Evolutionary conservation across 2,797 vertebrate species (phyloP).

Genomic region (Karalla daura): DNA sequence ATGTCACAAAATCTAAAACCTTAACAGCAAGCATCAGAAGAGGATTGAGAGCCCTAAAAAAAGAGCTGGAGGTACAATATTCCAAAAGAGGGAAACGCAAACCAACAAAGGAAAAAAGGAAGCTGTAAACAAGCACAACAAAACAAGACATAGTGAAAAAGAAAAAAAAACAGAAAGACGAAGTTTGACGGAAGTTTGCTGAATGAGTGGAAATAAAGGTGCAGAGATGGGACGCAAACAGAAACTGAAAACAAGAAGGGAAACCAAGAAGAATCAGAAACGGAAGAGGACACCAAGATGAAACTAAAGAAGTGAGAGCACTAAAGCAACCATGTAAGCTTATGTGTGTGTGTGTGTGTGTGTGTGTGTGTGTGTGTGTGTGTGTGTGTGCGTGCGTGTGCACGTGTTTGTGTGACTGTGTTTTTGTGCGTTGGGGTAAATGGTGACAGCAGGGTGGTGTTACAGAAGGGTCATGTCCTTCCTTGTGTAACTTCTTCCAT

Average conservation of each 20-base stretch:
- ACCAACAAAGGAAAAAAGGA: not conserved
- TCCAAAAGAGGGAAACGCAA: not conserved
- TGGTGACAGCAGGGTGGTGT: constrained; percentile 9
- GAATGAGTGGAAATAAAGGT: not conserved
- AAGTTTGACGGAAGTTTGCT: too few species aligned
- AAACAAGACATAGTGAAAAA: not conserved
- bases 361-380: constrained; percentile 16
- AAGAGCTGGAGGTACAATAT: not conserved
- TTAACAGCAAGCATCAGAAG: not conserved
- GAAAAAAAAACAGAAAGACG: not conserved
- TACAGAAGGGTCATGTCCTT: constrained; percentile 41
- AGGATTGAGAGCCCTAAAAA: not conserved
- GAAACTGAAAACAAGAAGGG: not conserved
- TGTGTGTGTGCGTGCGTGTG: constrained; percentile 12
- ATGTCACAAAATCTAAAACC: not conserved
- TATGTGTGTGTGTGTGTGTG: constrained; percentile 13
- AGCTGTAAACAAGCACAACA: not conserved
- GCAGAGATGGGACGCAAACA: not conserved
- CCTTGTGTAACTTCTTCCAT: constrained; percentile 52
- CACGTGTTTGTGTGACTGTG: constrained; percentile 9
- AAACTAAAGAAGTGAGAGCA: constrained; percentile 36
- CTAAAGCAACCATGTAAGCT: constrained; percentile 10
- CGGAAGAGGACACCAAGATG: constrained; percentile 3
- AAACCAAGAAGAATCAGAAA: not conserved
- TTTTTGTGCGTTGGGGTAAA: constrained; percentile 9